phyloP scores from a whole-genome alignment of 2,797 vertebrate genomes.

The Acanthurus tractus region DNA sequence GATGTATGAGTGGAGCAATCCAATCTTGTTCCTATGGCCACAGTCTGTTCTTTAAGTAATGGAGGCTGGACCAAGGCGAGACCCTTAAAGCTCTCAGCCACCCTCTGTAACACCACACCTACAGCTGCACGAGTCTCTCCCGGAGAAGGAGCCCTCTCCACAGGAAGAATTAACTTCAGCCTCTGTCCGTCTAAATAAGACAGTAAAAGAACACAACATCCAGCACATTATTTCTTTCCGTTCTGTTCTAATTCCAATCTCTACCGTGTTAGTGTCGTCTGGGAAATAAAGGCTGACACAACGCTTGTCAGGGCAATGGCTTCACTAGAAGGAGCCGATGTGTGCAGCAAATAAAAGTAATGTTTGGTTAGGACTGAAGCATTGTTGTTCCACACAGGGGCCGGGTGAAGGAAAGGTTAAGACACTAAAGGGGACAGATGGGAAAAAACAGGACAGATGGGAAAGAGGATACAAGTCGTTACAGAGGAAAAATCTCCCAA shows the following conservation, averaged over 20 bases:
- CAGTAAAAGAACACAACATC: conserved; percentile 18
- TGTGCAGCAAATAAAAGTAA: conserved; percentile 41
- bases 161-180: conserved; percentile 25
- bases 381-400: conserved; percentile 20
- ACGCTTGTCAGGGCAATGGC: conserved; percentile 36
- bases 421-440: conserved; percentile 20
- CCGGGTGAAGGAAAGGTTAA: conserved; percentile 22
- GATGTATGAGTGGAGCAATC: neutral
- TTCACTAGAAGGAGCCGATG: conserved; percentile 40
- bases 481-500: conserved; percentile 11
- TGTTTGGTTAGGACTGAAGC: conserved; percentile 34
- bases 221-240: conserved; percentile 4
- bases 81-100: conserved; percentile 1
- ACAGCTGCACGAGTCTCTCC: conserved; percentile 1
- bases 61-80: conserved; percentile 15
- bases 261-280: conserved; percentile 20
- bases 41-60: conserved; percentile 12
- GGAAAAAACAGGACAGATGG: conserved; percentile 26
- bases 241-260: conserved; percentile 39
- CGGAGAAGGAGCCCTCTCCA: conserved; percentile 11
- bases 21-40: neutral
- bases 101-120: conserved; percentile 11
- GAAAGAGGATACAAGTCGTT: conserved; percentile 10
- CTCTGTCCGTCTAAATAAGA: conserved; percentile 26
- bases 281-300: conserved; percentile 41